These are phyloP conservation scores for Yponomeuta cagnagella DNA, from an alignment of 2,888 invertebrate genomes.

Conservation along the genomic window DNA sequence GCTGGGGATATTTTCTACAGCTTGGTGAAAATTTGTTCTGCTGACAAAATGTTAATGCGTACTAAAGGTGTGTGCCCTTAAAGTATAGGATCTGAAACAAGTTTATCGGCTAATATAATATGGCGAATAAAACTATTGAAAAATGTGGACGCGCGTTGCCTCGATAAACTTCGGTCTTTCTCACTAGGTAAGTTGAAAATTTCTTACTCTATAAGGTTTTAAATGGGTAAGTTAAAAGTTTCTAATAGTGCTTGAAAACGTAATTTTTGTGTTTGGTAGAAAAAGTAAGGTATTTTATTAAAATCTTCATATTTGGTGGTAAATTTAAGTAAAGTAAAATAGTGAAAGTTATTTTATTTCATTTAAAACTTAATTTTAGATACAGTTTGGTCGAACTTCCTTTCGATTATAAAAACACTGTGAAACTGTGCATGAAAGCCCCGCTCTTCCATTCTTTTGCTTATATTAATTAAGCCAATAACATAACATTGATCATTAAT, in stretches of 20 bases:
- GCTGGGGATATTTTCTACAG: neutral
- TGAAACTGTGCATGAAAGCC: too few species aligned
- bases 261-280: neutral
- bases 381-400: too few species aligned
- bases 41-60: neutral
- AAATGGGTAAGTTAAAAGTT: conserved; percentile 8
- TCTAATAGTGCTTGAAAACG: neutral
- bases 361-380: too few species aligned
- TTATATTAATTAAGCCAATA: too few species aligned
- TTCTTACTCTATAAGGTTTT: conserved; percentile 7
- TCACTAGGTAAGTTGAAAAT: conserved; percentile 6
- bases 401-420: too few species aligned
- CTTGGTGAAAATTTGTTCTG: neutral
- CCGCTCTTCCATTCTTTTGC: too few species aligned
- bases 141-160: neutral
- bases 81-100: neutral
- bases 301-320: too few species aligned
- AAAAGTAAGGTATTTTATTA: too few species aligned
- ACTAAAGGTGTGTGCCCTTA: neutral
- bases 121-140: neutral
- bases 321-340: too few species aligned
- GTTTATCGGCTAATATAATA: neutral
- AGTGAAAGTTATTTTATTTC: too few species aligned
- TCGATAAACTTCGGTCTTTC: conserved; percentile 4
- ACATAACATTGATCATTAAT: too few species aligned